phyloP scores from a whole-genome alignment of 2,113 vertebrate species.

The Platysternon megacephalum region DNA sequence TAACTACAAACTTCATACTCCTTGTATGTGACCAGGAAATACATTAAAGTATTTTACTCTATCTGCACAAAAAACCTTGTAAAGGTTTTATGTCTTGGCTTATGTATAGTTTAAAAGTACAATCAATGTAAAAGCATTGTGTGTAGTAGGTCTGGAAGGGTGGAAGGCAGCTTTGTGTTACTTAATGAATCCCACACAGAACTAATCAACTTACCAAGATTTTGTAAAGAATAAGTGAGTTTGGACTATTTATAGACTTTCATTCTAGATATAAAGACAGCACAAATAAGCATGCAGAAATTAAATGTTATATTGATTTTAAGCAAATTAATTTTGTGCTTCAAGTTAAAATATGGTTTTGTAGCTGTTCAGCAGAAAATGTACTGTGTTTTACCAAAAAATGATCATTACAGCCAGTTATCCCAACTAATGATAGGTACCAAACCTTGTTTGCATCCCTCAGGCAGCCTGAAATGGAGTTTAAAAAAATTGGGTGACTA shows the following conservation, averaged over 20 bases:
- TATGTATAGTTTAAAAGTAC: neutral
- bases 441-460: neutral
- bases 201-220: neutral
- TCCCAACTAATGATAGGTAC: neutral
- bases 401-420: neutral
- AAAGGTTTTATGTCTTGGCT: neutral
- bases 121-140: neutral
- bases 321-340: conserved; percentile 2
- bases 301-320: conserved; percentile 16
- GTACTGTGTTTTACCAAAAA: neutral
- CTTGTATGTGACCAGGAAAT: neutral
- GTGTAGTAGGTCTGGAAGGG: neutral
- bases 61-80: rapidly evolving
- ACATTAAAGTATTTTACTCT: neutral
- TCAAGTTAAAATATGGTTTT: neutral
- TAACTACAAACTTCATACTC: neutral
- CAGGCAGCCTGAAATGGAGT: neutral
- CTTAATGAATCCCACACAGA: neutral
- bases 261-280: neutral
- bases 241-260: neutral
- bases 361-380: neutral
- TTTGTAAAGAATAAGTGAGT: neutral
- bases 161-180: conserved; percentile 9
- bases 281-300: neutral
- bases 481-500: neutral